Conservation (phyloP, 2,113 vertebrate species). For the Bombycilla garrulus region DNA sequence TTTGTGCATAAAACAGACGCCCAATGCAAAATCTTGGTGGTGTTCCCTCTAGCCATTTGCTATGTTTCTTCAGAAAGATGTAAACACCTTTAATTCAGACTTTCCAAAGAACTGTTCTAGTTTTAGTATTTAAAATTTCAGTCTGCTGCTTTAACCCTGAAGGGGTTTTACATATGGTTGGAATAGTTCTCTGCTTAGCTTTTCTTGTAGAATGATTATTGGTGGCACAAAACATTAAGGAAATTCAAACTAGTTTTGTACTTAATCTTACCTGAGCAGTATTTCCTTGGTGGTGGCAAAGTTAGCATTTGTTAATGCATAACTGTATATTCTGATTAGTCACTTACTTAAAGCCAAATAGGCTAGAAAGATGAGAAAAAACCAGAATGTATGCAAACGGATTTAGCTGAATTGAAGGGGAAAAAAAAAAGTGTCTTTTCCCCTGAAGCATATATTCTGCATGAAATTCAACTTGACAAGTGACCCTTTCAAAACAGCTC, state of each 20-base stretch:
- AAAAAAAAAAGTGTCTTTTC: background rate
- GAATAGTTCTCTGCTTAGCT: background rate
- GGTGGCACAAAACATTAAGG: background rate
- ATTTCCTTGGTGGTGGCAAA: background rate
- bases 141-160: background rate
- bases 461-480: conserved; percentile 68
- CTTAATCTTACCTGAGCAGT: background rate
- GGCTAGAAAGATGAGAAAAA: background rate
- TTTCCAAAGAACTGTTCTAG: conserved; percentile 13
- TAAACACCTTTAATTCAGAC: conserved; percentile 49
- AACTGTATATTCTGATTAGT: background rate
- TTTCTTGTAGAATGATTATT: background rate
- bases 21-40: background rate
- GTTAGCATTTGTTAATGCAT: background rate
- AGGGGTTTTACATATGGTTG: background rate
- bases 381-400: conserved; percentile 8
- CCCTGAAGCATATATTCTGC: conserved; percentile 41
- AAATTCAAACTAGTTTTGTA: background rate
- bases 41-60: conserved; percentile 11
- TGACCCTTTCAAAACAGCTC: conserved; percentile 48
- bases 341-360: background rate
- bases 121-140: conserved; percentile 30
- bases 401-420: conserved; percentile 29
- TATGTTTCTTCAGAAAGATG: background rate
- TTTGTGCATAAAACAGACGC: background rate